Evolutionary conservation across 1,140 invertebrate genomes (phyloP), one percentile per base, ranked within the genome.

Genomic region (Orchestia grillus): DNA sequence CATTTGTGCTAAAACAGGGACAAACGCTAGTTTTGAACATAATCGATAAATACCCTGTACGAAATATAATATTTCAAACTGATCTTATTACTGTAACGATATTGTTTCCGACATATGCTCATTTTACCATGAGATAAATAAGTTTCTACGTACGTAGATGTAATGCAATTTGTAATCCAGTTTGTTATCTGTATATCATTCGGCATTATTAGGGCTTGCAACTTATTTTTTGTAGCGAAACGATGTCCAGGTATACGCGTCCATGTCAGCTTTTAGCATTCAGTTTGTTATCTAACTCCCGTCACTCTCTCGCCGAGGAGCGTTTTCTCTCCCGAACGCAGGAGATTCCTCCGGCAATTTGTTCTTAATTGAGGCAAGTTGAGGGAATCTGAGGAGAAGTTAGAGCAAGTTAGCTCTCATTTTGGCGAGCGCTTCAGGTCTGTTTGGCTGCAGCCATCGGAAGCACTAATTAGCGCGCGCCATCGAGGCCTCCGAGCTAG

Each of bases 331-430:
- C 92, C 28, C 92, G 41, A 94, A 94, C 92, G 92, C 44, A 16
- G 92, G 44, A 47, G 92, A 94, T 94, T 94, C 92, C 92, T 94
- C 40, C 92, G 92, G 92, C 92, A 94, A 94, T 94, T 94, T 94
- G 92, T 94, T 94, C 92, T 94, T 94, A 94, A 94, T 94, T 94
- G 92, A 94, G 92, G 92, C 92, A 94, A 94, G 92, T 94, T 94
- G 92, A 94, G 92, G 92, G 92, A 94, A 94, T 94, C 92, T 94
- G 92, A 94, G 92, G 92, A 44, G 92, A 94, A 94, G 92, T 94
- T 94, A 94, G 92, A 44, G 92, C 92, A 44, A 94, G 92, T 94
- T 94, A 94, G 44, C 92, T 94, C 92, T 94, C 92, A 94, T 94
- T 94, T 94, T 94, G 92, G 92, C 92, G 92, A 94, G 92, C 92